phyloP scores from a whole-genome alignment of 2,797 vertebrate species.

The Cossypha niveicapilla region DNA sequence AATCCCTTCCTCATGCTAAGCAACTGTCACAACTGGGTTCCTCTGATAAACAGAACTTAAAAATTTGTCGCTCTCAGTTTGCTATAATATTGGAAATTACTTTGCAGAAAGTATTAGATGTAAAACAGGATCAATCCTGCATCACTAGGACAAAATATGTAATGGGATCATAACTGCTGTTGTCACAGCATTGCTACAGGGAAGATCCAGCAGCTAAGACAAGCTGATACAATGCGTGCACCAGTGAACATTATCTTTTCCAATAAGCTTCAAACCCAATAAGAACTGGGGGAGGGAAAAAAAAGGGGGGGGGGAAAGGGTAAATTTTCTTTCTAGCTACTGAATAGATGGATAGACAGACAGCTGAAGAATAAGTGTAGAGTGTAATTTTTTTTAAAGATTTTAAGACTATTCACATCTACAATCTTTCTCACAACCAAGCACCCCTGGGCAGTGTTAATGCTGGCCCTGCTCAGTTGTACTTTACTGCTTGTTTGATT shows the following conservation, averaged over 20 bases:
- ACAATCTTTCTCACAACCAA: not conserved
- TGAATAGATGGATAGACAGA: not conserved
- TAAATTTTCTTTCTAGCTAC: not conserved
- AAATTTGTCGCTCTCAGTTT: not conserved
- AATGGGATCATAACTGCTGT: not conserved
- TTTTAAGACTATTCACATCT: not conserved
- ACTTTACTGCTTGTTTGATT: not conserved
- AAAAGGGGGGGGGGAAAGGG: rapidly evolving
- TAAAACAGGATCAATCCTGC: not conserved
- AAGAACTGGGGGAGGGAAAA: not conserved
- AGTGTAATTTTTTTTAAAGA: not conserved
- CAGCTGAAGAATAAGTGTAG: not conserved
- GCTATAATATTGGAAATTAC: not conserved
- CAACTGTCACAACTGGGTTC: not conserved
- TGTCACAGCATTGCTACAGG: not conserved
- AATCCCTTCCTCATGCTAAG: not conserved
- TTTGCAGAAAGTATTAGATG: not conserved
- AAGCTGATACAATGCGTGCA: not conserved
- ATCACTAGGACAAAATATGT: not conserved
- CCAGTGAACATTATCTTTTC: not conserved
- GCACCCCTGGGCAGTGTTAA: not conserved
- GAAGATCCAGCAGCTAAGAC: not conserved
- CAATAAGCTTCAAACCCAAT: not conserved
- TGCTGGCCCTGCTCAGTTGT: not conserved
- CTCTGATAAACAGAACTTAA: not conserved